phyloP scores from a whole-genome alignment of 2,113 vertebrate species.

The Mus pahari region DNA sequence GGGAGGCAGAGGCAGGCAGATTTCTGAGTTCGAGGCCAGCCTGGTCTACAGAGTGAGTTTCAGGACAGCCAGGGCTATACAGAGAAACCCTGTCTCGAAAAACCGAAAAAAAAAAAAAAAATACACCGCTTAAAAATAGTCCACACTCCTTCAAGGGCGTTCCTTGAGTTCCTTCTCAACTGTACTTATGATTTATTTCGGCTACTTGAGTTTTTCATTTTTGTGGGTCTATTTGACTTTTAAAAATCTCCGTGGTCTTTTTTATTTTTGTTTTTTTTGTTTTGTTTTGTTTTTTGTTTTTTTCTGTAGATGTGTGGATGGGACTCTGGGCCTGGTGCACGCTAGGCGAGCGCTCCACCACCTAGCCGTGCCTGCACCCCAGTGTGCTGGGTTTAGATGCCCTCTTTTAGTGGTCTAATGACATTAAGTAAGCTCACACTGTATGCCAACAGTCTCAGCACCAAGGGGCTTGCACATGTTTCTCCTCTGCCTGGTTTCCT shows the following conservation, averaged over 20 bases:
- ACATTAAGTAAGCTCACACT: background rate
- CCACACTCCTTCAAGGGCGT: background rate
- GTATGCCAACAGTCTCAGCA: background rate
- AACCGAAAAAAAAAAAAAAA: too few species aligned
- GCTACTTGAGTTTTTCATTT: background rate
- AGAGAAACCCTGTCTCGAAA: too few species aligned
- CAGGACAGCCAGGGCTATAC: too few species aligned
- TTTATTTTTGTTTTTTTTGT: background rate
- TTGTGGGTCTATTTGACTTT: background rate
- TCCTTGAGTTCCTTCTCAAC: background rate
- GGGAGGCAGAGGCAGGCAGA: too few species aligned
- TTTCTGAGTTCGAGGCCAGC: too few species aligned
- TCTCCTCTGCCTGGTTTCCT: background rate
- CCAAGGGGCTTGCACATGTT: background rate
- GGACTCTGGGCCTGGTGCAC: background rate
- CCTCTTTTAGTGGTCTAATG: conserved; percentile 5
- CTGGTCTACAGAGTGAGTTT: too few species aligned
- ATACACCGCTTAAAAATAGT: too few species aligned
- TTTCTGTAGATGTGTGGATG: background rate
- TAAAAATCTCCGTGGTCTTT: background rate
- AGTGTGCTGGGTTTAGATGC: background rate
- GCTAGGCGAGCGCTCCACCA: background rate
- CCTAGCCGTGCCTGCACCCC: background rate
- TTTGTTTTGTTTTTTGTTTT: background rate
- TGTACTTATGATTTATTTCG: background rate